Percentiles rank a stretch among this genome's conserved stretches.
Conservation (phyloP, 2,797 vertebrate species). For the Enteromius paludinosus region DNA sequence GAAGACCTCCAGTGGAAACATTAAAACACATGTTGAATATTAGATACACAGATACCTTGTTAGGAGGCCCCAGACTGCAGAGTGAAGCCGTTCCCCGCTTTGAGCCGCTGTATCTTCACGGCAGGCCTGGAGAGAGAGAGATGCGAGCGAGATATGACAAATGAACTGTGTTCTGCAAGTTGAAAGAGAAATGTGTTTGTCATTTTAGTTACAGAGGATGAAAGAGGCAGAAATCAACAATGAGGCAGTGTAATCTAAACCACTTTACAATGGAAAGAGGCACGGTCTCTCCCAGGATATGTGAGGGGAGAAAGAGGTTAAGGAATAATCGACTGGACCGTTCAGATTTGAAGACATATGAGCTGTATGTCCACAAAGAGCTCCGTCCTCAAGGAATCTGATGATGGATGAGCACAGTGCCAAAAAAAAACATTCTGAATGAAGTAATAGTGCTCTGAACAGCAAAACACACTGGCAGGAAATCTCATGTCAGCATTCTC, state of each 20-base stretch:
- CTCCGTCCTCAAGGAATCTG: constrained; percentile 59
- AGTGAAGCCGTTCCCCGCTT: constrained; percentile 27
- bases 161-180: constrained; percentile 64
- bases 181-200: constrained; percentile 72
- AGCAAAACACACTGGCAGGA: constrained; percentile 70
- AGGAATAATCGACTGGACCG: constrained; percentile 60
- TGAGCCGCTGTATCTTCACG: constrained; percentile 34
- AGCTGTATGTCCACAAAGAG: constrained; percentile 59
- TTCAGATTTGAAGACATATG: constrained; percentile 54
- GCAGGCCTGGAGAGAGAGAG: constrained; percentile 55
- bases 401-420: constrained; percentile 72
- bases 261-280: constrained; percentile 57
- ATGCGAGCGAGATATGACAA: constrained; percentile 67
- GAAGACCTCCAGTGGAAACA: constrained; percentile 43
- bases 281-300: constrained; percentile 61
- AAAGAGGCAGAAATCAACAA: constrained; percentile 66
- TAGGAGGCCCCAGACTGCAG: constrained; percentile 27
- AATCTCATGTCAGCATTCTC: constrained; percentile 70
- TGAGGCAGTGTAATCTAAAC: constrained; percentile 69
- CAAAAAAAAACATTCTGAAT: constrained; percentile 62
- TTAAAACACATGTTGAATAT: constrained; percentile 49
- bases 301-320: constrained; percentile 55
- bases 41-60: constrained; percentile 48
- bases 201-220: constrained; percentile 68
- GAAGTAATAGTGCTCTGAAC: constrained; percentile 68